A percentile compares a stretch with the other conserved stretches of the same genome.
Conservation (phyloP, 2,113 vertebrate genomes). For the Corapipo altera region DNA sequence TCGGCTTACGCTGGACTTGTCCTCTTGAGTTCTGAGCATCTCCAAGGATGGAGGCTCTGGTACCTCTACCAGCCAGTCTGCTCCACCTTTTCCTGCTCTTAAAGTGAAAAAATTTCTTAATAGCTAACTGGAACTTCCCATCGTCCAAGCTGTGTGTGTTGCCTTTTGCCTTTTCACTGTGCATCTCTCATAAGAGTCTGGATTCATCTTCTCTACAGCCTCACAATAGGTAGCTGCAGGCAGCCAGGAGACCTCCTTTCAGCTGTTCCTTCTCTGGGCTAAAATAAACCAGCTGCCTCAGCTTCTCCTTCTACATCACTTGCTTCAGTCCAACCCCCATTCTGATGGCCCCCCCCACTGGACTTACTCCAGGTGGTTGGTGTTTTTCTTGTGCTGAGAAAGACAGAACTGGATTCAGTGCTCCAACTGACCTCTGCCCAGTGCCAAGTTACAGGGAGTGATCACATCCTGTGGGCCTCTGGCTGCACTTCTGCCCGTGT, state of each 20-base stretch:
- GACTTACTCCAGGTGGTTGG: background rate
- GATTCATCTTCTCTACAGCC: background rate
- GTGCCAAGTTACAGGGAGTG: background rate
- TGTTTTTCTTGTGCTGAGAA: background rate
- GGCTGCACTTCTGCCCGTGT: background rate
- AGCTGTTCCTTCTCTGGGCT: background rate
- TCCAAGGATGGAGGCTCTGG: background rate
- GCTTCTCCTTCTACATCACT: background rate
- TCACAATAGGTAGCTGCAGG: background rate
- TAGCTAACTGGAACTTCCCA: background rate
- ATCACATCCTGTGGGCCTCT: background rate
- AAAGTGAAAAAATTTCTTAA: background rate
- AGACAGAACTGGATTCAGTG: background rate
- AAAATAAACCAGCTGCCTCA: background rate
- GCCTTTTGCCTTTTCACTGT: background rate
- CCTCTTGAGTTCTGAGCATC: background rate
- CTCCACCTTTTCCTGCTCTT: background rate
- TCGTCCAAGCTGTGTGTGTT: background rate
- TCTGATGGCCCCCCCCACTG: background rate
- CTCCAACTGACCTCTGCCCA: background rate
- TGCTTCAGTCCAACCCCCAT: accelerated
- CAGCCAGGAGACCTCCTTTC: background rate
- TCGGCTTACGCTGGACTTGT: background rate
- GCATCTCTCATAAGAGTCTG: background rate
- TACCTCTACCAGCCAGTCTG: background rate